phyloP scores from a whole-genome alignment of 2,888 invertebrate genomes.

The Phrixothrix hirtus region DNA sequence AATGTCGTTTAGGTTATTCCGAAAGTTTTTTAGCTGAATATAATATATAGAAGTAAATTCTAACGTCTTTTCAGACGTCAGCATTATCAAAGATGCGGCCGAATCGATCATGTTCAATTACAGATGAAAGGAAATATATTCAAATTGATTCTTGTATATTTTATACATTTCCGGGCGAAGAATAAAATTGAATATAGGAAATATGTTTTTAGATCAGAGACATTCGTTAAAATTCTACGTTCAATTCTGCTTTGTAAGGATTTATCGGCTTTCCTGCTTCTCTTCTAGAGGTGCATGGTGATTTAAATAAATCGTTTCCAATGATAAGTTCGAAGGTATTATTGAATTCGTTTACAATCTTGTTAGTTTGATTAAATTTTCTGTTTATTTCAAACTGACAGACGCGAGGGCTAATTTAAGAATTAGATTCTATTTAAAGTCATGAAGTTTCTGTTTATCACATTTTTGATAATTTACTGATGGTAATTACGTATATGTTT shows the following conservation, averaged over 20 bases:
- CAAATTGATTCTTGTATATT: constrained; percentile 32
- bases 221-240: constrained; percentile 33
- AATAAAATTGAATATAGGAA: constrained; percentile 32
- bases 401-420: constrained; percentile 2
- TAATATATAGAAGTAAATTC: constrained; percentile 7
- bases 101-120: constrained; percentile 33
- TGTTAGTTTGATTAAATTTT: constrained; percentile 21
- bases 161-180: constrained; percentile 28
- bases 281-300: constrained; percentile 18
- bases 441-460: too few relatives aligned
- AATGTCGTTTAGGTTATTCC: background rate
- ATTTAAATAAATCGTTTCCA: constrained; percentile 23
- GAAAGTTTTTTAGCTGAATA: background rate
- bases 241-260: constrained; percentile 31
- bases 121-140: constrained; percentile 34
- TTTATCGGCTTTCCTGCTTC: constrained; percentile 22
- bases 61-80: constrained; percentile 18
- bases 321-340: constrained; percentile 11
- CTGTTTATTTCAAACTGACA: constrained; percentile 9
- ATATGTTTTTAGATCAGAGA: constrained; percentile 32
- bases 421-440: too few relatives aligned
- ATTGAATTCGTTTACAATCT: constrained; percentile 15
- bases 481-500: too few relatives aligned
- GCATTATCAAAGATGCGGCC: constrained; percentile 26
- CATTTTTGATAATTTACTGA: too few relatives aligned